Evolutionary conservation across 2,888 invertebrate species (phyloP).

Genomic region (Platynereis dumerilii): DNA sequence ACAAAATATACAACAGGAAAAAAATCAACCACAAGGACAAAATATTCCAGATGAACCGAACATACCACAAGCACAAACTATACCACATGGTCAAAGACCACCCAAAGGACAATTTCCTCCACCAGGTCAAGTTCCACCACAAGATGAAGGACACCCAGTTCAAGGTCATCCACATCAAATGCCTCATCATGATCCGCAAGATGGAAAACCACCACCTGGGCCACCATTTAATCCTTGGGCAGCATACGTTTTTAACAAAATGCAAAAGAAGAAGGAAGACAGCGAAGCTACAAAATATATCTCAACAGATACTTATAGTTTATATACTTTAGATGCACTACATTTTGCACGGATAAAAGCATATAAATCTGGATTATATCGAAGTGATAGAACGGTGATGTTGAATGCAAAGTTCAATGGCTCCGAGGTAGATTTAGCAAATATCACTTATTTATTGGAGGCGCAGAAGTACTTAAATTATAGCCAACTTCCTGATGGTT

Average conservation of each 20-base stretch:
- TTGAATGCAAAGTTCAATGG: slow-evolving; percentile 5
- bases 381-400: background rate
- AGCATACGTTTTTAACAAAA: background rate
- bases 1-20: no score
- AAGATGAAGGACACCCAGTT: no score
- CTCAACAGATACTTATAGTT: background rate
- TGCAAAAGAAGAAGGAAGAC: background rate
- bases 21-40: no score
- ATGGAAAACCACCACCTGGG: no score
- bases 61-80: no score
- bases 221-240: background rate
- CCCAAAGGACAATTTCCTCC: no score
- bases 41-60: no score
- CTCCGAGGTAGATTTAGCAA: background rate
- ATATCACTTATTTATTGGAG: background rate
- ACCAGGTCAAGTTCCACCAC: no score
- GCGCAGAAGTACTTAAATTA: background rate
- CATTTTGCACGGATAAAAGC: background rate
- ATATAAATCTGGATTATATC: background rate
- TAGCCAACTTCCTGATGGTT: background rate
- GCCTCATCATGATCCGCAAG: no score
- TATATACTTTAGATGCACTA: background rate
- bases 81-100: no score
- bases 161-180: no score
- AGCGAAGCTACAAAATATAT: background rate